Percentiles rank a stretch among this genome's conserved stretches.
These are phyloP conservation scores for Australoheros facetus DNA, from an alignment of 2,797 vertebrate species.

Conservation along the genomic window DNA sequence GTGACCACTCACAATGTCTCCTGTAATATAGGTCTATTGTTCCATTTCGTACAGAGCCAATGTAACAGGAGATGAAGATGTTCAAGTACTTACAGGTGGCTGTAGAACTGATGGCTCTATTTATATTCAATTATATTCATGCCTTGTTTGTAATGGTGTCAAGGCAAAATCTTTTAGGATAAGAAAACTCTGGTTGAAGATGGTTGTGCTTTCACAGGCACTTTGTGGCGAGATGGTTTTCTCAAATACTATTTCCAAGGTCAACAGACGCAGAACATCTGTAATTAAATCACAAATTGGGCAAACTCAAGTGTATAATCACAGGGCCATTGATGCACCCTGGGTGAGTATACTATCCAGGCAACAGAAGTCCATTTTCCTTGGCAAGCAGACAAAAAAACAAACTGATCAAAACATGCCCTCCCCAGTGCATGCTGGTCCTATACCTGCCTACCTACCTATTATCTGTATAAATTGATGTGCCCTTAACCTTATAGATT, in stretches of 20 bases:
- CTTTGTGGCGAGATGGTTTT: background rate
- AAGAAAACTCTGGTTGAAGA: background rate
- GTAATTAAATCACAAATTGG: background rate
- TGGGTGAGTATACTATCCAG: background rate
- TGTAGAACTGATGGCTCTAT: background rate
- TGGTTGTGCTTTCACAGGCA: background rate
- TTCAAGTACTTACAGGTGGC: background rate
- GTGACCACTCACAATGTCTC: background rate
- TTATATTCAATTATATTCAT: background rate
- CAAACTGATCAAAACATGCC: too few relatives aligned
- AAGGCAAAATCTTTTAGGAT: background rate
- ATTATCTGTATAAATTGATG: too few relatives aligned
- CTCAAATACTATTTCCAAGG: background rate
- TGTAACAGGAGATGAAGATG: background rate
- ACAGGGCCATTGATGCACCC: background rate
- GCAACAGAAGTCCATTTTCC: background rate
- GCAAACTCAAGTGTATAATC: background rate
- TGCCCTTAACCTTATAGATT: too few relatives aligned
- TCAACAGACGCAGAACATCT: fast-evolving
- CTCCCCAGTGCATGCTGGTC: too few relatives aligned
- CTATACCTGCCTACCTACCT: too few relatives aligned
- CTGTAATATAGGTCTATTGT: background rate
- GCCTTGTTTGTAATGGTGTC: background rate
- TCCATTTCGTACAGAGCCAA: background rate
- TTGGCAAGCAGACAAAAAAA: background rate